These are phyloP conservation scores for Cynopterus sphinx DNA, from an alignment of 2,797 vertebrate genomes.

Conservation along the genomic window DNA sequence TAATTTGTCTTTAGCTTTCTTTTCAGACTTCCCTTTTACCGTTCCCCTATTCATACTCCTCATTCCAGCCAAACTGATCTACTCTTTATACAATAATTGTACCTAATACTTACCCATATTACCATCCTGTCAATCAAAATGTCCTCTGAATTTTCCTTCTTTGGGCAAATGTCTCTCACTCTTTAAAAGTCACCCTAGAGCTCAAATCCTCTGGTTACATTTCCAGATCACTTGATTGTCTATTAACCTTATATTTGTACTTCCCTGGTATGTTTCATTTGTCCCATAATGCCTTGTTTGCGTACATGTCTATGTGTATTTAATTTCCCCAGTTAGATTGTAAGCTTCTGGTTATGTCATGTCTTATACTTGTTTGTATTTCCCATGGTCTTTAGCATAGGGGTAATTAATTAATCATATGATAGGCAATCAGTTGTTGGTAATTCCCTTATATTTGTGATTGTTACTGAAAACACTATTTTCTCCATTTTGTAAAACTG, in stretches of 20 bases:
- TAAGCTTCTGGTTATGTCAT: not conserved
- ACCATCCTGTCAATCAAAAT: not conserved
- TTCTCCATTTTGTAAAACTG: not conserved
- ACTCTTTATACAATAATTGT: not conserved
- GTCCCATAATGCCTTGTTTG: not conserved
- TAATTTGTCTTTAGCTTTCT: conserved; percentile 5
- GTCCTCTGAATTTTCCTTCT: not conserved
- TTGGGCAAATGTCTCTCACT: not conserved
- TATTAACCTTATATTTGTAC: not conserved
- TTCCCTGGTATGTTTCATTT: not conserved
- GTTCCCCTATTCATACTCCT: not conserved
- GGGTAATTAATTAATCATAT: not conserved
- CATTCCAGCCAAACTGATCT: not conserved
- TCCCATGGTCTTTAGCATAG: not conserved
- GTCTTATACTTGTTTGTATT: conserved; percentile 1
- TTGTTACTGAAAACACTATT: not conserved
- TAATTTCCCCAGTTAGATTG: not conserved
- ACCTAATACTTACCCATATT: not conserved
- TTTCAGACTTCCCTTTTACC: not conserved
- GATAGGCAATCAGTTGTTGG: not conserved
- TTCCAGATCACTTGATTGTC: not conserved
- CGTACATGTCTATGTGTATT: not conserved
- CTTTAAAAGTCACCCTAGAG: not conserved
- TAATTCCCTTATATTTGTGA: not conserved
- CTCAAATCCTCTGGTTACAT: not conserved